A percentile compares a stretch with the other conserved stretches of the same genome.
These are phyloP conservation scores for Anastrepha ludens DNA, from an alignment of 1,140 invertebrate species.

Conservation along the genomic window DNA sequence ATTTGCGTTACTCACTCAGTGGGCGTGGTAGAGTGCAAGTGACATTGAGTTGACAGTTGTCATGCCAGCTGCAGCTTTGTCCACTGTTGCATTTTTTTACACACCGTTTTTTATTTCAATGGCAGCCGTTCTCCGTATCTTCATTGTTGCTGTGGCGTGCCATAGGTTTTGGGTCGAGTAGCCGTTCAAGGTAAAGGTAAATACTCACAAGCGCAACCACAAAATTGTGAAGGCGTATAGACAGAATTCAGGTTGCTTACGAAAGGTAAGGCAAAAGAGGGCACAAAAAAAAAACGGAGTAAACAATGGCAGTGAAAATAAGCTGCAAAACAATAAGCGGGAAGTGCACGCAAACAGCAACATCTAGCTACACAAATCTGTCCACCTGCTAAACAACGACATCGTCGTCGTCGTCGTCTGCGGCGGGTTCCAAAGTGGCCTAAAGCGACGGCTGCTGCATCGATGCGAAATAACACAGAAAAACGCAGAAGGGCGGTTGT, in stretches of 20 bases:
- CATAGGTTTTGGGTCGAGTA: slow-evolving; percentile 5
- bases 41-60: slow-evolving; percentile 43
- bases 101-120: neutral
- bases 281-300: neutral
- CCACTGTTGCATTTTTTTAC: neutral
- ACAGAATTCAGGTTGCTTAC: too few species aligned
- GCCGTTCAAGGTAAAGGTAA: slow-evolving; percentile 16
- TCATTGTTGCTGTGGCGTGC: neutral
- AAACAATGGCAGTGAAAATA: neutral
- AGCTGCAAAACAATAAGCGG: neutral
- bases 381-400: neutral
- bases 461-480: neutral
- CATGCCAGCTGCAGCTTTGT: neutral
- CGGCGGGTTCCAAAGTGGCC: neutral
- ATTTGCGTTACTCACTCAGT: neutral
- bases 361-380: too few species aligned
- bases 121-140: neutral
- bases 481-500: neutral
- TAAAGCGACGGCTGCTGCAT: neutral
- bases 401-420: neutral
- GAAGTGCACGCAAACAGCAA: too few species aligned
- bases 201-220: neutral
- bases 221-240: too few species aligned
- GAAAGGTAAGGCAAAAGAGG: neutral
- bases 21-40: slow-evolving; percentile 27